These are phyloP conservation scores for Tadarida brasiliensis DNA, from an alignment of 2,797 vertebrate species.

Conservation along the genomic window DNA sequence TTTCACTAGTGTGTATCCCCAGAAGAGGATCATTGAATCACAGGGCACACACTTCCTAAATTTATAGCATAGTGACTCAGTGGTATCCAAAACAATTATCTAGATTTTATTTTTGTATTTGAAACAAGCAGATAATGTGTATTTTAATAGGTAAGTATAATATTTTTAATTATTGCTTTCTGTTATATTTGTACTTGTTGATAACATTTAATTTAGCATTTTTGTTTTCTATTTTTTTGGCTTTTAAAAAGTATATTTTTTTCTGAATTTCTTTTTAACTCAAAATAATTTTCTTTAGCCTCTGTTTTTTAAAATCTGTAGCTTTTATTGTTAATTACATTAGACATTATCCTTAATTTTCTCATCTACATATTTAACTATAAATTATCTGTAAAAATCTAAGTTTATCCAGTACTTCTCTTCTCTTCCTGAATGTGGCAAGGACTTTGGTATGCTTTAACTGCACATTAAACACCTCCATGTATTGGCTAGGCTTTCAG, in stretches of 20 bases:
- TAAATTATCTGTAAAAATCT: not conserved
- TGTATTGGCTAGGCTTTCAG: not conserved
- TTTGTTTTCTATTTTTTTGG: not conserved
- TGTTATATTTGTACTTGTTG: not conserved
- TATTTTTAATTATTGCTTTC: not conserved
- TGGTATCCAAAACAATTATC: not conserved
- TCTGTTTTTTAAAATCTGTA: not conserved
- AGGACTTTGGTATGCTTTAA: not conserved
- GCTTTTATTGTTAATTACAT: not conserved
- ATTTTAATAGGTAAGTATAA: not conserved
- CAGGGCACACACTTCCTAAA: not conserved
- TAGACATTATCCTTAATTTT: not conserved
- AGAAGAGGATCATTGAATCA: not conserved
- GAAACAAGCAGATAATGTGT: not conserved
- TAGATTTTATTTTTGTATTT: slow-evolving; percentile 4
- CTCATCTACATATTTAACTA: not conserved
- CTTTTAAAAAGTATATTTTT: not conserved
- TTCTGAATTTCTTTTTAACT: not conserved
- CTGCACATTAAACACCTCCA: not conserved
- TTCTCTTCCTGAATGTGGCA: not conserved
- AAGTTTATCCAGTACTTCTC: not conserved
- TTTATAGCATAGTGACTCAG: not conserved
- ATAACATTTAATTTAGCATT: not conserved
- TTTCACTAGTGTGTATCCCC: not conserved
- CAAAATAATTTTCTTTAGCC: not conserved